Percentiles rank a stretch among this genome's conserved stretches.
phyloP scores from a whole-genome alignment of 2,888 invertebrate genomes.

The Axea sp. region DNA sequence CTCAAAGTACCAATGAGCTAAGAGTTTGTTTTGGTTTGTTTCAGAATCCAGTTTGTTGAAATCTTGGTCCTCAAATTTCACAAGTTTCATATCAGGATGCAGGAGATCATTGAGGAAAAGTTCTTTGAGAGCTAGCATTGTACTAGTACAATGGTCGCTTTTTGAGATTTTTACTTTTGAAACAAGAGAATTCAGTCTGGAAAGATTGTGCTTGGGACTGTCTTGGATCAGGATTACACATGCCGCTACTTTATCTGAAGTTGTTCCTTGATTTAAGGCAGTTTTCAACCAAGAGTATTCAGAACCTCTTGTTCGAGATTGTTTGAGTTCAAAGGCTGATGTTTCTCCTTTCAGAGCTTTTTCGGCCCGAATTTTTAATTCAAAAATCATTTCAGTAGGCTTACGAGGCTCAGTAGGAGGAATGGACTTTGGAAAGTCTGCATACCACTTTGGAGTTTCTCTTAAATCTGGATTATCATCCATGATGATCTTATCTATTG shows the following conservation, averaged over 20 bases:
- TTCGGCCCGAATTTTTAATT: slow-evolving; percentile 84
- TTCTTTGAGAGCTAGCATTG: slow-evolving; percentile 88
- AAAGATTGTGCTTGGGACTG: slow-evolving; percentile 89
- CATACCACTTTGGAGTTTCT: slow-evolving; percentile 82
- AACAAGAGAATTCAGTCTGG: slow-evolving; percentile 84
- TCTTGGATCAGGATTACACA: slow-evolving; percentile 90
- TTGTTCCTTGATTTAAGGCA: slow-evolving; percentile 89
- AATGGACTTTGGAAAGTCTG: slow-evolving; percentile 78
- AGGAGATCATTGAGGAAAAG: slow-evolving; percentile 87
- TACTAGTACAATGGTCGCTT: slow-evolving; percentile 85
- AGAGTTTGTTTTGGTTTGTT: slow-evolving; percentile 80
- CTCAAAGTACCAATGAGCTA: slow-evolving; percentile 93
- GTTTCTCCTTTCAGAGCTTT: slow-evolving; percentile 85
- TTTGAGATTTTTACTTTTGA: slow-evolving; percentile 89
- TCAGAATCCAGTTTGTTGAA: slow-evolving; percentile 81
- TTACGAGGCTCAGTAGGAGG: slow-evolving; percentile 70
- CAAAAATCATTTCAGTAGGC: slow-evolving; percentile 81
- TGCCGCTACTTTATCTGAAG: slow-evolving; percentile 92
- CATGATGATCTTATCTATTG: too few species aligned
- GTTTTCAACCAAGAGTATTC: slow-evolving; percentile 89
- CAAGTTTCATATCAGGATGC: slow-evolving; percentile 84
- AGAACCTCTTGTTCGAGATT: slow-evolving; percentile 81
- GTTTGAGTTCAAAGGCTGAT: slow-evolving; percentile 78
- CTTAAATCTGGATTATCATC: too few species aligned
- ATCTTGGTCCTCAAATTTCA: slow-evolving; percentile 84